Conservation (phyloP, 2,797 vertebrate species). For the Tokudaia muenninki region DNA sequence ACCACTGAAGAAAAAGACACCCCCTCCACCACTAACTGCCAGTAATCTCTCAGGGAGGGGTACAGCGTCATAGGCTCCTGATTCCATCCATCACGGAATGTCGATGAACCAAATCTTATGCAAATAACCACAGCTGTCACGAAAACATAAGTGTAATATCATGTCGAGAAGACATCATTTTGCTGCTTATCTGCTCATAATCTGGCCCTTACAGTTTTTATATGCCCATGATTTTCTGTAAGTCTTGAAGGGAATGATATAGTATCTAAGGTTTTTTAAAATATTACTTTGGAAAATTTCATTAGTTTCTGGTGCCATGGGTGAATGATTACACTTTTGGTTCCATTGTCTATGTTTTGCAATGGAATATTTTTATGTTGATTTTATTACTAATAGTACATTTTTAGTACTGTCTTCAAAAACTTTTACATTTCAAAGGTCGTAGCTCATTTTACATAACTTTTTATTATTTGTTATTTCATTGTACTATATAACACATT, state of each 20-base stretch:
- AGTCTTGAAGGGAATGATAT: background rate
- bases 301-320: background rate
- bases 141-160: background rate
- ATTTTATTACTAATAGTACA: background rate
- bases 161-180: background rate
- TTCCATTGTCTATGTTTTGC: rapidly evolving
- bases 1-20: too few relatives aligned
- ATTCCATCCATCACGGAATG: background rate
- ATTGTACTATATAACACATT: background rate
- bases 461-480: background rate
- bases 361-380: background rate
- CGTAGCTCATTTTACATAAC: background rate
- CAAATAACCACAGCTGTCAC: background rate
- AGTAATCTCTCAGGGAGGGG: too few relatives aligned
- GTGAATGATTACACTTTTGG: background rate
- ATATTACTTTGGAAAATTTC: background rate
- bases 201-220: background rate
- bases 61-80: too few relatives aligned
- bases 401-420: background rate
- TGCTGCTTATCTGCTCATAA: background rate
- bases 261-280: background rate
- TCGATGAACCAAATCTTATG: background rate
- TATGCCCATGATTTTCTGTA: background rate
- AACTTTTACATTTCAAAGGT: background rate
- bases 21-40: too few relatives aligned